Evolutionary conservation across 2,797 vertebrate species (phyloP).

Genomic region (Sebastes hubbsi): DNA sequence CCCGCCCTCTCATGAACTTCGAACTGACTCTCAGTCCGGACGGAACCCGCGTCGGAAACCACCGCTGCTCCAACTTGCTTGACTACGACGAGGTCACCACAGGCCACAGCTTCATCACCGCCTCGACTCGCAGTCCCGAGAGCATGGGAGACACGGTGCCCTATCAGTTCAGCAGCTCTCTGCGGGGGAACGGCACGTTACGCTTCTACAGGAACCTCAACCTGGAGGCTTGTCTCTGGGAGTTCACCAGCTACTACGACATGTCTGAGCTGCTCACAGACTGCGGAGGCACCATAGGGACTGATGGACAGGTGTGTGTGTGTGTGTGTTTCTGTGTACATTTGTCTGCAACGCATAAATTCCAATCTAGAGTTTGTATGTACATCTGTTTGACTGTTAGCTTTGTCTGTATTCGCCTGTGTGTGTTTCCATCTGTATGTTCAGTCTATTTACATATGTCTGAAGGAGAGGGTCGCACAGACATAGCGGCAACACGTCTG

Average conservation of each 20-base stretch:
- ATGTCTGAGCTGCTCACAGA: constrained; percentile 94
- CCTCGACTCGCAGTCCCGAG: constrained; percentile 80
- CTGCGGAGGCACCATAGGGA: constrained; percentile 92
- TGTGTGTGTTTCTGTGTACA: constrained; percentile 28
- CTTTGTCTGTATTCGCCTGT: constrained; percentile 22
- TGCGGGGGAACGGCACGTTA: constrained; percentile 85
- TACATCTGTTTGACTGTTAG: constrained; percentile 44
- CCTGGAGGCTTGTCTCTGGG: constrained; percentile 94
- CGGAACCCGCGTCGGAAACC: constrained; percentile 90
- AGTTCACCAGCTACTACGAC: constrained; percentile 93
- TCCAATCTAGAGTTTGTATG: constrained; percentile 46
- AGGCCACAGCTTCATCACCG: constrained; percentile 89
- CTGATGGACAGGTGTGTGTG: constrained; percentile 91
- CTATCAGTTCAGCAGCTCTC: constrained; percentile 86
- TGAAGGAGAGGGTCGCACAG: constrained; percentile 31
- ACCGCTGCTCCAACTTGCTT: constrained; percentile 93
- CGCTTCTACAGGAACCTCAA: constrained; percentile 93
- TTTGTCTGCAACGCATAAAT: constrained; percentile 26
- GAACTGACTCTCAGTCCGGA: constrained; percentile 93
- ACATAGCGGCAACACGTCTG: constrained; percentile 44
- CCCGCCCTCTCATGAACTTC: constrained; percentile 91
- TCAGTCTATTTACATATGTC: constrained; percentile 53
- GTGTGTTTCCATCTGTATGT: constrained; percentile 38
- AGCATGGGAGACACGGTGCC: constrained; percentile 85
- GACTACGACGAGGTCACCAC: constrained; percentile 91